Evolutionary conservation across 2,888 invertebrate species (phyloP).

Genomic region (Psylliodes chrysocephalus): DNA sequence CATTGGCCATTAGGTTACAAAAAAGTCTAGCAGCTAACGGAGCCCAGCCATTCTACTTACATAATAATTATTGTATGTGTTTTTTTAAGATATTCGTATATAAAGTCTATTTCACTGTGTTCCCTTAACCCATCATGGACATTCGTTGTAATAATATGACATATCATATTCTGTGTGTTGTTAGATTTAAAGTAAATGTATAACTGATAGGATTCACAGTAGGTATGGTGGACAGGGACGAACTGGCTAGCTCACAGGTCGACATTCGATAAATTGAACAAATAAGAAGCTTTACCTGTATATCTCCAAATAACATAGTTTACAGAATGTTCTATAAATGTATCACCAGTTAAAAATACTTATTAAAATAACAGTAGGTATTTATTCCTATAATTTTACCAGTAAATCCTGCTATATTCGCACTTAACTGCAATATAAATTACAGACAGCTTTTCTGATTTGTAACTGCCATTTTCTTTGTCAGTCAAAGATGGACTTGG

Average conservation of each 20-base stretch:
- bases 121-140: conserved; percentile 33
- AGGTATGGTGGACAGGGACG: conserved; percentile 29
- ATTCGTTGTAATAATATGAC: conserved; percentile 35
- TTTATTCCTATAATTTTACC: no score
- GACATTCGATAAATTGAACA: no score
- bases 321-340: no score
- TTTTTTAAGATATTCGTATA: conserved; percentile 34
- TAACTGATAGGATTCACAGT: conserved; percentile 37
- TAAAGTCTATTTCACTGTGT: conserved; percentile 31
- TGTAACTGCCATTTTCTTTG: no score
- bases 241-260: conserved; percentile 1
- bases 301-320: no score
- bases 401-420: no score
- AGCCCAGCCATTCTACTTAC: conserved; percentile 36
- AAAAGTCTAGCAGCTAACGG: conserved; percentile 42
- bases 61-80: conserved; percentile 32
- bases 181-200: conserved; percentile 42
- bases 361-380: no score
- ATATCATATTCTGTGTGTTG: conserved; percentile 44
- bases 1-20: conserved; percentile 44
- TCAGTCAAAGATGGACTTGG: no score
- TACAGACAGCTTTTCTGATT: no score
- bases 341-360: no score
- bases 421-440: no score
- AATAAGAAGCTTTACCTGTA: no score